Conservation (phyloP, 30 jellyfish, hydroid and myxozoan genomes). For the Aurelia sp. region DNA sequence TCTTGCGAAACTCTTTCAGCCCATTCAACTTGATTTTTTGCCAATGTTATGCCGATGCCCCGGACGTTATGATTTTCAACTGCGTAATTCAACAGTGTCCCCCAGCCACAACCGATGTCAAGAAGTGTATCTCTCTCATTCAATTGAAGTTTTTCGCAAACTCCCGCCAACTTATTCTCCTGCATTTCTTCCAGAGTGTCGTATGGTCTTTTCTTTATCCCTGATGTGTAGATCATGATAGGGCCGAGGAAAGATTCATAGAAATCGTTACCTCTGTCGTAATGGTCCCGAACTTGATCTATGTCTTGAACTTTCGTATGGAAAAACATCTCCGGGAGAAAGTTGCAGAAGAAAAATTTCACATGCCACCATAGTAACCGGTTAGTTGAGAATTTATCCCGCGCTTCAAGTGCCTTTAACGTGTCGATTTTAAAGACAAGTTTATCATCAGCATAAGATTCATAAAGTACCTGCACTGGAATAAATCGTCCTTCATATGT, state of each 20-base stretch:
- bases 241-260: constrained; percentile 87
- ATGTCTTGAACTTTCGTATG: constrained; percentile 81
- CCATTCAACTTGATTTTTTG: constrained; percentile 83
- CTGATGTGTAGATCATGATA: constrained; percentile 89
- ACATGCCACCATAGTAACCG: constrained; percentile 93
- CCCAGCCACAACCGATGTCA: constrained; percentile 99
- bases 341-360: constrained; percentile 80
- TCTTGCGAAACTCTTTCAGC: constrained; percentile 71
- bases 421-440: constrained; percentile 80
- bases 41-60: constrained; percentile 84
- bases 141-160: constrained; percentile 79
- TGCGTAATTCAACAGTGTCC: constrained; percentile 86
- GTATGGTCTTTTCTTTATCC: constrained; percentile 53
- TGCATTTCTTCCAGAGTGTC: constrained; percentile 92
- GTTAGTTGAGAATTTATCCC: constrained; percentile 76
- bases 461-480: constrained; percentile 88
- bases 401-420: constrained; percentile 71
- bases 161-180: constrained; percentile 68
- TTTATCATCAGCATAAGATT: constrained; percentile 86
- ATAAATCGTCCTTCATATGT: constrained; percentile 66
- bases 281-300: constrained; percentile 90
- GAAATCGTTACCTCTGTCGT: constrained; percentile 96
- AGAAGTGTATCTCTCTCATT: constrained; percentile 63
- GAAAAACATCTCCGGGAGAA: constrained; percentile 87
- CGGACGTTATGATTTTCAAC: constrained; percentile 78